Percentiles rank a stretch among this genome's conserved stretches.
phyloP scores from a whole-genome alignment of 2,888 invertebrate genomes.

The Busseola fusca region DNA sequence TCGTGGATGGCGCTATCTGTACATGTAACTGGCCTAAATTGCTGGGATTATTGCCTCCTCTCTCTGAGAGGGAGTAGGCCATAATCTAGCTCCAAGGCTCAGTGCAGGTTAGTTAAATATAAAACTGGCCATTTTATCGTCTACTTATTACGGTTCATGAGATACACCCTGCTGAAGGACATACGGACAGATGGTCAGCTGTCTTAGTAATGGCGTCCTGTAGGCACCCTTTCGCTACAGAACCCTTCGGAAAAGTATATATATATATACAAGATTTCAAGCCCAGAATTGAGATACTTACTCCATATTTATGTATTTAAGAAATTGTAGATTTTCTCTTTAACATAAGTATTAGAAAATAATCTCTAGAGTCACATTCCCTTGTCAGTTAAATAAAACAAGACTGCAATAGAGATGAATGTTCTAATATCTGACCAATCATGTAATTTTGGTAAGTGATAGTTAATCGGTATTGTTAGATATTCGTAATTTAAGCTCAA shows the following conservation, averaged over 20 bases:
- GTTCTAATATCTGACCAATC: constrained; percentile 46
- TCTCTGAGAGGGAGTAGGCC: constrained; percentile 15
- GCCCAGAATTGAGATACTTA: constrained; percentile 22
- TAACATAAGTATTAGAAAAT: constrained; percentile 29
- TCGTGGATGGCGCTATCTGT: too few species aligned
- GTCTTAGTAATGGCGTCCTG: background rate
- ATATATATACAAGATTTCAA: constrained; percentile 7
- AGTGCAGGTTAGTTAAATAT: background rate
- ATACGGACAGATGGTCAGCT: background rate
- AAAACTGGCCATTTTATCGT: background rate
- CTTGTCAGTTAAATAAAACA: constrained; percentile 43
- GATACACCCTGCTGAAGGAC: background rate
- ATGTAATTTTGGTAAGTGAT: constrained; percentile 42
- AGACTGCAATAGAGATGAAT: constrained; percentile 51
- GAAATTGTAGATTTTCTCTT: constrained; percentile 41
- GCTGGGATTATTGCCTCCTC: background rate
- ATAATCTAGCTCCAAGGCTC: background rate
- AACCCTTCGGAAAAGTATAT: background rate
- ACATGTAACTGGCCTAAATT: background rate
- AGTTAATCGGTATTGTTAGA: constrained; percentile 37
- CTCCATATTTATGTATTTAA: constrained; percentile 14
- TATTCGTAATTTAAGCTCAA: constrained; percentile 32
- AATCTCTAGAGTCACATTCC: constrained; percentile 38
- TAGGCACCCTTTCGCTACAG: background rate
- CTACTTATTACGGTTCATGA: background rate